phyloP scores from a whole-genome alignment of 2,113 vertebrate species.

The Saguinus midas region DNA sequence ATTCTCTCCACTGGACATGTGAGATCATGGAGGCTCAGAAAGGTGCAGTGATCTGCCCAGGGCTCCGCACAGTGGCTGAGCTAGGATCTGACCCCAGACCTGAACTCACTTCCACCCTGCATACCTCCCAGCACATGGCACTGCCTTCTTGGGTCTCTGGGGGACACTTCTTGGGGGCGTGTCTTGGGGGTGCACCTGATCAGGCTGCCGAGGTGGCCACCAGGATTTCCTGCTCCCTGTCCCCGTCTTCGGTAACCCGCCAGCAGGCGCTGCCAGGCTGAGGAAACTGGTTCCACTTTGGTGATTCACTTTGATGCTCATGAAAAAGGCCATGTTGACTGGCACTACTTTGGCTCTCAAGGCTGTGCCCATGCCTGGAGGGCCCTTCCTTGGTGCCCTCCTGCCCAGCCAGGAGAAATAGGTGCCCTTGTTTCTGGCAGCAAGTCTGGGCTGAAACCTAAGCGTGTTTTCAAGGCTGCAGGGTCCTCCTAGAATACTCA shows the following conservation, averaged over 20 bases:
- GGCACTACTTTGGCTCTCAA: not conserved
- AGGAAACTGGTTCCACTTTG: not conserved
- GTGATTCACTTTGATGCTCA: not conserved
- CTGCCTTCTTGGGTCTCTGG: not conserved
- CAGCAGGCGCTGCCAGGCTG: accelerated
- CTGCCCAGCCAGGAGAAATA: not conserved
- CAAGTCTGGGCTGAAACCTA: not conserved
- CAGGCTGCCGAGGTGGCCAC: not conserved
- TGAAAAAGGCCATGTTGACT: not conserved
- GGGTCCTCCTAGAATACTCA: not conserved
- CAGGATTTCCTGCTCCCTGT: not conserved
- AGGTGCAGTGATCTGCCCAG: too few species aligned
- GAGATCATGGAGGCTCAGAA: not conserved
- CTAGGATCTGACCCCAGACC: accelerated
- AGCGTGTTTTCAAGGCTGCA: not conserved
- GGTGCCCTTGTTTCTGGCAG: not conserved
- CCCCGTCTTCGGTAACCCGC: not conserved
- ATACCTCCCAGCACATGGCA: accelerated
- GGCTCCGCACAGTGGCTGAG: not conserved
- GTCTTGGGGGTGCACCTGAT: not conserved
- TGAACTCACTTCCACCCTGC: accelerated
- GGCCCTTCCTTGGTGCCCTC: not conserved
- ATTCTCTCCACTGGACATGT: not conserved
- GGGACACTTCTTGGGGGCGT: accelerated
- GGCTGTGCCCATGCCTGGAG: not conserved